Evolutionary conservation across 1,140 invertebrate genomes (phyloP).

Genomic region (Calycopis cecrops): DNA sequence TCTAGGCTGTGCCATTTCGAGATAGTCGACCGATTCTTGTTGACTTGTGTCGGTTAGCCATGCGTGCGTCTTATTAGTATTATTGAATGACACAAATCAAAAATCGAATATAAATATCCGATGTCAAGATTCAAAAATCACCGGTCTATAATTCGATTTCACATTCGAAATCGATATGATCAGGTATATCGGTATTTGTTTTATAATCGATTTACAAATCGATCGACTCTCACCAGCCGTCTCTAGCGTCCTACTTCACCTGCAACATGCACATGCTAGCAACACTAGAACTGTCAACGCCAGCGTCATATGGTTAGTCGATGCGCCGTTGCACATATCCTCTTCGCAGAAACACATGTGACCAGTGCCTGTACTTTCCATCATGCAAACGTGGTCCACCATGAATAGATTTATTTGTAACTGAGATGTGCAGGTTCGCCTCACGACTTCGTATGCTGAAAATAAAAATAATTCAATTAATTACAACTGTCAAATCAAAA

Average conservation of each 20-base stretch:
- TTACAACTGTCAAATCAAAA: no score
- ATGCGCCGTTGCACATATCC: conserved; percentile 89
- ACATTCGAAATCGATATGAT: neutral
- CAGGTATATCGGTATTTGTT: conserved; percentile 16
- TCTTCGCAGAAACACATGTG: conserved; percentile 99
- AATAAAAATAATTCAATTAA: conserved; percentile 32
- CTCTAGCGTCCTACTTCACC: conserved; percentile 58
- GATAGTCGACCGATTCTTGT: conserved; percentile 40
- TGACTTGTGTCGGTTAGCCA: conserved; percentile 21
- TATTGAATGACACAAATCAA: conserved; percentile 21
- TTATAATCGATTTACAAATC: conserved; percentile 26
- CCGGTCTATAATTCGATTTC: conserved; percentile 9
- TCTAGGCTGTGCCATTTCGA: conserved; percentile 42
- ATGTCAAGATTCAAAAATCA: conserved; percentile 14
- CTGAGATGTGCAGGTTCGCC: conserved; percentile 93
- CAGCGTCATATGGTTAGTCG: conserved; percentile 35
- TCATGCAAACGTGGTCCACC: conserved; percentile 98
- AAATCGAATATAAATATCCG: conserved; percentile 16
- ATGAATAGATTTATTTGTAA: conserved; percentile 97
- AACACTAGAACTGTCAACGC: conserved; percentile 39
- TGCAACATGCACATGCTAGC: conserved; percentile 63
- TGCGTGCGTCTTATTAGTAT: conserved; percentile 8
- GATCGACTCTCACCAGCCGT: conserved; percentile 31
- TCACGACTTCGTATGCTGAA: conserved; percentile 90
- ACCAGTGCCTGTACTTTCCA: conserved; percentile 96